phyloP scores from a whole-genome alignment of 2,113 vertebrate genomes.

The Paralichthys olivaceus region DNA sequence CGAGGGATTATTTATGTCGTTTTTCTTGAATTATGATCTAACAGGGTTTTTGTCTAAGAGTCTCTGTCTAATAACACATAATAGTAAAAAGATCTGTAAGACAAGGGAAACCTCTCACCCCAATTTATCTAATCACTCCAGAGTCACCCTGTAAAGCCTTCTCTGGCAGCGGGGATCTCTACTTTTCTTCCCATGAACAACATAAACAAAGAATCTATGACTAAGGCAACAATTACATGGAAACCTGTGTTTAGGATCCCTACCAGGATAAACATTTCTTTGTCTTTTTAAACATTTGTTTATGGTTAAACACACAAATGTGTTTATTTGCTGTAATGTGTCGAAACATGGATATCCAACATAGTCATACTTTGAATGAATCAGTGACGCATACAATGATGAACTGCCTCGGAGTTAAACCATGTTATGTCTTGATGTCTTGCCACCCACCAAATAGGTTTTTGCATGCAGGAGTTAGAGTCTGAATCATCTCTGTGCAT shows the following conservation, averaged over 20 bases:
- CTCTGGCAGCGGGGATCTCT: constrained; percentile 22
- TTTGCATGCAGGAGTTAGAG: constrained; percentile 18
- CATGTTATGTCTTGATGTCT: constrained; percentile 44
- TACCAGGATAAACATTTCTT: constrained; percentile 35
- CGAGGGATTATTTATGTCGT: constrained; percentile 17
- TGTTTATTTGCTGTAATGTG: constrained; percentile 27
- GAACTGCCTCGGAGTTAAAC: constrained; percentile 23
- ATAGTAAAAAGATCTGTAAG: constrained; percentile 27
- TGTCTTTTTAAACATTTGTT: constrained; percentile 43
- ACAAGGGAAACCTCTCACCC: constrained; percentile 32
- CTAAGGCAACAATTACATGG: constrained; percentile 44
- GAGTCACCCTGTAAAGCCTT: constrained; percentile 44
- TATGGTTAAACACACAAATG: constrained; percentile 37
- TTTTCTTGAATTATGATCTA: constrained; percentile 25
- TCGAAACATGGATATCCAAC: constrained; percentile 22
- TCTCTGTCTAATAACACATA: constrained; percentile 23
- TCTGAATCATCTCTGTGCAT: constrained; percentile 33
- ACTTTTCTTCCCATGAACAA: constrained; percentile 44
- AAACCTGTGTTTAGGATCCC: constrained; percentile 47
- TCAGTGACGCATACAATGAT: constrained; percentile 36
- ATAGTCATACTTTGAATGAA: constrained; percentile 37
- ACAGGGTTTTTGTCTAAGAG: neutral
- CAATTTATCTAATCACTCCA: constrained; percentile 29
- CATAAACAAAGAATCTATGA: constrained; percentile 56
- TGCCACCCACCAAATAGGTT: constrained; percentile 14